These are phyloP conservation scores for Unio pictorum DNA, from an alignment of 2,888 invertebrate genomes.

Conservation along the genomic window DNA sequence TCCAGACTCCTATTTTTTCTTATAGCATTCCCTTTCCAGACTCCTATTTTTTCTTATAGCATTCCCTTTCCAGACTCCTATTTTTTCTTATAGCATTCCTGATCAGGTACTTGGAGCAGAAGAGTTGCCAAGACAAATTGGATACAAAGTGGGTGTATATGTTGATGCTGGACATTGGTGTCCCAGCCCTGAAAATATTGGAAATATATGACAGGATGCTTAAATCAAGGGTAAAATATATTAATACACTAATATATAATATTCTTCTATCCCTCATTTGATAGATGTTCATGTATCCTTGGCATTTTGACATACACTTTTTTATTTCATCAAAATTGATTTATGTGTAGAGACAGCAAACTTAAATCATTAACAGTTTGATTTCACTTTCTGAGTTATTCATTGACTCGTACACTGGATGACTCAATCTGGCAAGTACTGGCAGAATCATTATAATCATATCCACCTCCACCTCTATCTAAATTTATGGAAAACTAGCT, in stretches of 20 bases:
- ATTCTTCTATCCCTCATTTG: neutral
- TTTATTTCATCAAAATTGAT: no score
- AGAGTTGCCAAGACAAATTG: conserved; percentile 64
- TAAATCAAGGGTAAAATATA: conserved; percentile 65
- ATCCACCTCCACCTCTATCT: no score
- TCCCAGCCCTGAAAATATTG: conserved; percentile 83
- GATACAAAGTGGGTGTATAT: conserved; percentile 80
- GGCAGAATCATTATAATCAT: no score
- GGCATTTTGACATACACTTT: no score
- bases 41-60: conserved; percentile 2
- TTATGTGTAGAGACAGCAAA: no score
- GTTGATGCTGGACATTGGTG: conserved; percentile 83
- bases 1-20: no score
- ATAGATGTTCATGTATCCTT: no score
- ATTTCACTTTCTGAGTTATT: no score
- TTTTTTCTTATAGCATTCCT: conserved; percentile 66
- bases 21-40: neutral
- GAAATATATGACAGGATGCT: conserved; percentile 82
- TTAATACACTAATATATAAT: neutral
- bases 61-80: neutral
- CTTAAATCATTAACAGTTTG: no score
- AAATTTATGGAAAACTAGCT: no score
- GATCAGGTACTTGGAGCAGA: conserved; percentile 69
- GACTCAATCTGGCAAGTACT: no score
- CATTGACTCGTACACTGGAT: no score